A percentile compares a stretch with the other conserved stretches of the same genome.
Conservation (phyloP, 2,797 vertebrate genomes). For the Lacerta viridis region DNA sequence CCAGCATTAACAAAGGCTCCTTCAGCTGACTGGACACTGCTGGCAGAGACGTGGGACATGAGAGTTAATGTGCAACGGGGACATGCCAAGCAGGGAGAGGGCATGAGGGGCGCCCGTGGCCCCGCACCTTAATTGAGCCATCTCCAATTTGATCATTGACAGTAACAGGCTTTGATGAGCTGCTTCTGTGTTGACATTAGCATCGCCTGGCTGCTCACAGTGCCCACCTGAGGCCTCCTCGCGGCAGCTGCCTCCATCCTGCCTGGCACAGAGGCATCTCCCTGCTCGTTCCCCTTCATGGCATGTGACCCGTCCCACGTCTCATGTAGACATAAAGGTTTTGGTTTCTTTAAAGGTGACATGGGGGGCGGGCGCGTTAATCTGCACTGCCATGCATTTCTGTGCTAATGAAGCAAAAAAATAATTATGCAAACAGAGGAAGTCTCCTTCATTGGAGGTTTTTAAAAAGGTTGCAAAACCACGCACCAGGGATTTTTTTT, state of each 20-base stretch:
- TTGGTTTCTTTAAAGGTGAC: neutral
- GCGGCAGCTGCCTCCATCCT: neutral
- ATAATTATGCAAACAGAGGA: neutral
- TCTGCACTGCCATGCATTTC: neutral
- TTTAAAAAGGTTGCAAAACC: too few species aligned
- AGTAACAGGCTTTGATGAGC: constrained; percentile 37
- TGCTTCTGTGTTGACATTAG: constrained; percentile 63
- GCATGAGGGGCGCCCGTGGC: constrained; percentile 6
- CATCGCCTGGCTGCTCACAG: neutral
- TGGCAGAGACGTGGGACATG: neutral
- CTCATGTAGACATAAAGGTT: neutral
- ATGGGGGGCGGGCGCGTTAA: too few species aligned
- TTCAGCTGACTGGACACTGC: fast-evolving
- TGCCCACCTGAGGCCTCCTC: constrained; percentile 3
- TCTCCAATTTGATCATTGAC: constrained; percentile 13
- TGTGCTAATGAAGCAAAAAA: neutral
- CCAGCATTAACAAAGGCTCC: neutral
- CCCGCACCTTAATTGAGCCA: neutral
- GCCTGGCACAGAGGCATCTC: neutral
- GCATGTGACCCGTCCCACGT: neutral
- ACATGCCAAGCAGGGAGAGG: constrained; percentile 15
- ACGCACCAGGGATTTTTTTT: too few species aligned
- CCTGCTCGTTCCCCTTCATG: neutral
- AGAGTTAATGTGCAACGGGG: constrained; percentile 39
- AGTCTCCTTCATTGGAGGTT: neutral